Evolutionary conservation across 2,113 vertebrate species (phyloP), one percentile per base, ranked within the genome.

Genomic region (Mohoua ochrocephala): DNA sequence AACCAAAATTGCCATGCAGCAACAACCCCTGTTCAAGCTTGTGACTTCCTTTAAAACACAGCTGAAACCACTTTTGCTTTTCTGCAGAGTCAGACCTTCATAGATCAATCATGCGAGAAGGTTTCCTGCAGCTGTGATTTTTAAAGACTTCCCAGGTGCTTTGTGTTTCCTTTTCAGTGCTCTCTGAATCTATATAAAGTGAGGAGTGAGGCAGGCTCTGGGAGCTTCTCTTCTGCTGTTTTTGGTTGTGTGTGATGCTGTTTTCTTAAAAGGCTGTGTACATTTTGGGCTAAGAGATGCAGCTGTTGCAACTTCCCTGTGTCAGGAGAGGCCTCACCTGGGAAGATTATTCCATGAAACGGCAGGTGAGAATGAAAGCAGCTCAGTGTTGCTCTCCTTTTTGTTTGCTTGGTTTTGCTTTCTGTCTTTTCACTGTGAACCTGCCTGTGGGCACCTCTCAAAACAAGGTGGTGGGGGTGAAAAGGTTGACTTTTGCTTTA

Each of bases 201-300:
- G 18, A 5, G 23, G 33, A 56, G 17, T 1, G 7, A 59, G 28
- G 2, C 9, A 4, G 5, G 2, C 12, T 5, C 0, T 4, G 11
- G 21, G 19, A 54, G 9, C 6, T 65, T 6, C 0, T 60, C 23
- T 90, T 59, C n/a, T 80, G 4, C 7, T 73, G 26, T 12, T 49
- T 71, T 60, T 42, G 6, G 0, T 49, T 33, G 9, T 24, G 8
- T 0, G 0, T 5, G 1, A 8, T 31, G 47, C 20, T 33, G 10
- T 42, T 75, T 70, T 31, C 39, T 23, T 6, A 11, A 41, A 42
- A 64, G 23, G 4, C 1, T 57, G 1, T 1, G 2, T 14, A 7
- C 2, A 1, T 79, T 57, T 59, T 35, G 11, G 35, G 10, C 20
- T 1, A 6, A 54, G 11, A 23, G 16, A 26, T 4, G 2, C 3